These are phyloP conservation scores for Oreochromis tanganicae DNA, from an alignment of 2,113 vertebrate species.

Conservation along the genomic window DNA sequence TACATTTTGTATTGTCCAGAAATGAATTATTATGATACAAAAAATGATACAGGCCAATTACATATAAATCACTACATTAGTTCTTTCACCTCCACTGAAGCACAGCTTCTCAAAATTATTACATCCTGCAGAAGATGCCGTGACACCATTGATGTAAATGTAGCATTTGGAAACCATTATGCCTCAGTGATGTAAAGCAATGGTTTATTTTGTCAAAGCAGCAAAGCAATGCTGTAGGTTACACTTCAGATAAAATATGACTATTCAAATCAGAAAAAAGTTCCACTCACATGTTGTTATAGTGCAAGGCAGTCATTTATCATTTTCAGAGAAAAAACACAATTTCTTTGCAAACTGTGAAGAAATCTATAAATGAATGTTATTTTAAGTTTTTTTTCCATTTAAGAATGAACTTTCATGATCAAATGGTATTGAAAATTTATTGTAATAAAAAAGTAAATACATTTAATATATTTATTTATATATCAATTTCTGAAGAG, in stretches of 20 bases:
- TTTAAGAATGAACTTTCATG: neutral
- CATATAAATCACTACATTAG: neutral
- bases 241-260: neutral
- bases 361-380: neutral
- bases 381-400: neutral
- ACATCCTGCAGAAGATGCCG: neutral
- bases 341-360: neutral
- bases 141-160: neutral
- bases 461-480: accelerated
- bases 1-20: neutral
- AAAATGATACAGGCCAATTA: neutral
- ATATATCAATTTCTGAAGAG: accelerated
- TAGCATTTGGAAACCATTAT: neutral
- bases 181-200: neutral
- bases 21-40: neutral
- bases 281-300: neutral
- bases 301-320: neutral
- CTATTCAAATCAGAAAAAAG: neutral
- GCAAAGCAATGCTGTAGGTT: neutral
- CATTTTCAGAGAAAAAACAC: neutral
- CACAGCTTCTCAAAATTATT: neutral
- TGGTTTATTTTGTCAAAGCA: neutral
- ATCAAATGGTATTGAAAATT: neutral
- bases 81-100: neutral
- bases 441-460: neutral